Evolutionary conservation across 2,113 vertebrate species (phyloP).

Genomic region (Paramormyrops kingsleyae): DNA sequence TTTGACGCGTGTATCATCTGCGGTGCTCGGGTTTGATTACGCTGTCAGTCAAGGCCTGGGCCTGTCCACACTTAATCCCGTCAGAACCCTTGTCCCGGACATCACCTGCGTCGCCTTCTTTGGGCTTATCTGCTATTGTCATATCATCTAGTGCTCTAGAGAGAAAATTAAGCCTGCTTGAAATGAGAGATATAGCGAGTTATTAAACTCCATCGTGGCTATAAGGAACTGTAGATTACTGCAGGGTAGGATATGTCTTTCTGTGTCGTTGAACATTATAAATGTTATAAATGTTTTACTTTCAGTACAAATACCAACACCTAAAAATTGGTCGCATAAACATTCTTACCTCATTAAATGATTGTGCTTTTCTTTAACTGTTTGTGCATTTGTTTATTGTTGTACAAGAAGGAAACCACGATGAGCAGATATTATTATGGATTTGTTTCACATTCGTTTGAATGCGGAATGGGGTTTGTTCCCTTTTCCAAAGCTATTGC

Average conservation of each 20-base stretch:
- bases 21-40: constrained; percentile 41
- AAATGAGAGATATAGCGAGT: constrained; percentile 7
- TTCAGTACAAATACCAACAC: neutral
- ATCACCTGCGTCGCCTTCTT: constrained; percentile 14
- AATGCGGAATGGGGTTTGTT: neutral
- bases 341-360: neutral
- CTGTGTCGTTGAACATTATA: neutral
- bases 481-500: neutral
- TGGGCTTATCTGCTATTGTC: constrained; percentile 32
- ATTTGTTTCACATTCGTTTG: neutral
- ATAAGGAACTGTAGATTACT: constrained; percentile 3
- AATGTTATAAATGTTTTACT: neutral
- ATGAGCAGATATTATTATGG: neutral
- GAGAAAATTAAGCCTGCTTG: constrained; percentile 16
- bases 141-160: constrained; percentile 16
- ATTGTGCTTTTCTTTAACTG: neutral
- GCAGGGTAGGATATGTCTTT: neutral
- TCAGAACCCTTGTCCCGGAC: constrained; percentile 18
- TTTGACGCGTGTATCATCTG: constrained; percentile 43
- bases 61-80: constrained; percentile 30
- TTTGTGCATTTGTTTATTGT: neutral
- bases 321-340: neutral
- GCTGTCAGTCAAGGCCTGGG: constrained; percentile 26
- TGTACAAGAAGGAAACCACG: neutral
- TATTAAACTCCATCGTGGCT: constrained; percentile 7